Evolutionary conservation across 2,113 vertebrate species (phyloP), one percentile per base, ranked within the genome.

Genomic region (Pollimyrus isidori): DNA sequence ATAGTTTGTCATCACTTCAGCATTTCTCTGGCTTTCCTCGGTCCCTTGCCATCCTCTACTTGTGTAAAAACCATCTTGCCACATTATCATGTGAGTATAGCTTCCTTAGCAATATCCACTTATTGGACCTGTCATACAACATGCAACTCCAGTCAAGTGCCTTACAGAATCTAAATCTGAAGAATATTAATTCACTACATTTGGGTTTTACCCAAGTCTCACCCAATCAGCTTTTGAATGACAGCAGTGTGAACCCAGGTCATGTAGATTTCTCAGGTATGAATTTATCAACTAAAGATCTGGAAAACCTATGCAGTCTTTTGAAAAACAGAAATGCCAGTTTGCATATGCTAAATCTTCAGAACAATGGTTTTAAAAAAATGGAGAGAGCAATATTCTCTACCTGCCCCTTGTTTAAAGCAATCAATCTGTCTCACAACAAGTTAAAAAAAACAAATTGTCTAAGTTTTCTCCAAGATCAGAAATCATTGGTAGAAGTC

Each of bases 91-190:
- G 95, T 26, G 30, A 56, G 0, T 52, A 3, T 0, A 90, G 85
- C 0, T 94, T 96, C 76, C 91, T 97, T 0, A 23, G 58, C 0
- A 82, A 49, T 1, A 76, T 96, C 7, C 21, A 48, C 30, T 0
- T 35, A 0, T 91, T 97, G 3, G 96, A 97, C 91, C 88, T 97
- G 2, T 97, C 96, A 35, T 88, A 93, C 82, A 97, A 97, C 91
- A 62, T 3, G 0, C 0, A 39, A 3, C 90, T 94, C 0, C 30
- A 89, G 3, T 45, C 91, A 0, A 35, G 4, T 0, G 89, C 93
- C 58, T 96, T 97, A 87, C 50, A 91, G 7, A 91, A 30, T 0
- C 76, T 96, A n/a, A 42, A 93, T 87, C 73, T 97, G 46, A 89
- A 26, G 0, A 87, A 83, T 2, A n/a, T 96, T 52, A 92, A 50